Evolutionary conservation across 2,113 vertebrate species (phyloP).

Genomic region (Chaetops frenatus): DNA sequence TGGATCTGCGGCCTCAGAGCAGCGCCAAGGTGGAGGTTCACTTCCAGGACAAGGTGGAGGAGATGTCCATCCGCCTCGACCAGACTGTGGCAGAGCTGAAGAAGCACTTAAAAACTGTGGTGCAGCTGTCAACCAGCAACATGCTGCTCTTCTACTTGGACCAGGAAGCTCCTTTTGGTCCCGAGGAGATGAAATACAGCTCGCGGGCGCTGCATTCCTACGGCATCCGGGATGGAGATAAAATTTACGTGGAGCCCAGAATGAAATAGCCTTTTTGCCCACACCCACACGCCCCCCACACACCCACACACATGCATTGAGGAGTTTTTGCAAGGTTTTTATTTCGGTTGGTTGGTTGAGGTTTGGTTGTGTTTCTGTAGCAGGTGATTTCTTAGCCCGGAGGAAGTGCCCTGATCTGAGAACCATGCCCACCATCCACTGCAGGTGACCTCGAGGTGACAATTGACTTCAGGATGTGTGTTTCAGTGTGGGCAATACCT

Average conservation of each 20-base stretch:
- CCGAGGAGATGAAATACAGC: slow-evolving; percentile 90
- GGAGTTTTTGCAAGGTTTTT: slow-evolving; percentile 62
- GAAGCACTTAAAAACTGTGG: slow-evolving; percentile 83
- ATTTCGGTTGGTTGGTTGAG: slow-evolving; percentile 42
- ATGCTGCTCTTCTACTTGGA: slow-evolving; percentile 91
- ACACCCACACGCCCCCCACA: neutral
- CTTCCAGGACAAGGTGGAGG: slow-evolving; percentile 84
- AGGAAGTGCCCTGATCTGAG: slow-evolving; percentile 32
- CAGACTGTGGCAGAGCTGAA: slow-evolving; percentile 93
- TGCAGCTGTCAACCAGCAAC: slow-evolving; percentile 84
- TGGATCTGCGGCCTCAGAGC: slow-evolving; percentile 89
- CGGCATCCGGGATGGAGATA: slow-evolving; percentile 90
- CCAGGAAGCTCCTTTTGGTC: slow-evolving; percentile 83
- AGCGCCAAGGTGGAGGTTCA: slow-evolving; percentile 86
- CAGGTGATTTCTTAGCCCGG: slow-evolving; percentile 39
- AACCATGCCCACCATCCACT: slow-evolving; percentile 10
- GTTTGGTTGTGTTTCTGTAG: slow-evolving; percentile 56
- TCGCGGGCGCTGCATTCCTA: slow-evolving; percentile 88
- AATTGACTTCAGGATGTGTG: slow-evolving; percentile 24
- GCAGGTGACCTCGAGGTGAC: slow-evolving; percentile 43
- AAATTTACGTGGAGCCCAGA: slow-evolving; percentile 89
- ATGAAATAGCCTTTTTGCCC: slow-evolving; percentile 73
- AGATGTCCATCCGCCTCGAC: slow-evolving; percentile 85
- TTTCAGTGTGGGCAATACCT: slow-evolving; percentile 44
- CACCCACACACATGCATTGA: slow-evolving; percentile 39